These are phyloP conservation scores for Sebastes matsubarae DNA, from an alignment of 2,797 vertebrate species.

Conservation along the genomic window DNA sequence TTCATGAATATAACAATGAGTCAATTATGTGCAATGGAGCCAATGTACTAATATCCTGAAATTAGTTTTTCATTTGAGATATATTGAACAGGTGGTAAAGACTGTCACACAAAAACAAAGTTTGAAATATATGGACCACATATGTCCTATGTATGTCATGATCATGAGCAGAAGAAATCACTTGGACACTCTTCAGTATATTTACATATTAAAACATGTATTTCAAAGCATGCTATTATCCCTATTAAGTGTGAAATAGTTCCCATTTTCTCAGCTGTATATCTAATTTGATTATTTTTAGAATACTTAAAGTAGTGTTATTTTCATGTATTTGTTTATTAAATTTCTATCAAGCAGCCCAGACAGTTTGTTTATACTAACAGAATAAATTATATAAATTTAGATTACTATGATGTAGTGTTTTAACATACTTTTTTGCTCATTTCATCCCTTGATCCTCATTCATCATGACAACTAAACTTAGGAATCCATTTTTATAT, in stretches of 20 bases:
- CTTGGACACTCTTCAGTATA: not conserved
- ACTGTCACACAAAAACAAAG: slow-evolving; percentile 9
- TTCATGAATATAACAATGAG: slow-evolving; percentile 65
- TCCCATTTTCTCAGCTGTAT: not conserved
- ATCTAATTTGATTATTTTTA: not conserved
- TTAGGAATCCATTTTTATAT: slow-evolving; percentile 55
- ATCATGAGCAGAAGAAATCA: slow-evolving; percentile 3
- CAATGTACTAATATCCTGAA: slow-evolving; percentile 47
- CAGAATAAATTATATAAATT: slow-evolving; percentile 9
- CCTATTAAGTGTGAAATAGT: not conserved
- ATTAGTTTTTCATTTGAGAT: slow-evolving; percentile 39
- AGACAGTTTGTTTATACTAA: not conserved
- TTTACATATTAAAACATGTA: slow-evolving; percentile 25
- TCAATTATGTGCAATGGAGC: slow-evolving; percentile 56
- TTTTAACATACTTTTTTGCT: slow-evolving; percentile 43
- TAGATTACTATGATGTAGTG: slow-evolving; percentile 16
- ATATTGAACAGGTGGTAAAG: slow-evolving; percentile 27
- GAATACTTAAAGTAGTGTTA: not conserved
- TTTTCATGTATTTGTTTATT: not conserved
- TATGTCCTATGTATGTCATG: not conserved
- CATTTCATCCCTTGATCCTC: slow-evolving; percentile 46
- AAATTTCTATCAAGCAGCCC: not conserved
- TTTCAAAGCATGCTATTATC: slow-evolving; percentile 14
- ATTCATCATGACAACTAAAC: slow-evolving; percentile 47
- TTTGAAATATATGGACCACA: not conserved